phyloP scores from a whole-genome alignment of 2,888 invertebrate genomes.

The Congeria kusceri region DNA sequence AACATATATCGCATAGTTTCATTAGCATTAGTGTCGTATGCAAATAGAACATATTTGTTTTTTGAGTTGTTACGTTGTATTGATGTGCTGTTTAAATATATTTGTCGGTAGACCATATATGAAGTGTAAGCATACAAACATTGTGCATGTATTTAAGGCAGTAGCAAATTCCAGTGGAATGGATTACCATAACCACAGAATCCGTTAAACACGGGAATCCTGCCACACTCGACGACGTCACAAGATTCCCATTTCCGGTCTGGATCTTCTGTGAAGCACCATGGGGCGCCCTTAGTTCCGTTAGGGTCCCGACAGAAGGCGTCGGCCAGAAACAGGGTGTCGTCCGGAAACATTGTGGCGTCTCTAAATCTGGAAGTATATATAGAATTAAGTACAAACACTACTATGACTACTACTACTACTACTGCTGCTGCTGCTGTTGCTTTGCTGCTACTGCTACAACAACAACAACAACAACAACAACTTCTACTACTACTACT shows the following conservation, averaged over 20 bases:
- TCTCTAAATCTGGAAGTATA: constrained; percentile 27
- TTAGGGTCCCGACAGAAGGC: constrained; percentile 48
- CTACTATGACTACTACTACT: no score
- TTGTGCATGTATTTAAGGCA: background rate
- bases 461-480: background rate
- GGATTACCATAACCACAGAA: constrained; percentile 25
- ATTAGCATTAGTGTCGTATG: no score
- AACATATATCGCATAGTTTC: no score
- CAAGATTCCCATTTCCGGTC: constrained; percentile 51
- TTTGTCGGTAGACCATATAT: no score
- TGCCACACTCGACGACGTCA: constrained; percentile 33
- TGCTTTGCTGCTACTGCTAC: no score
- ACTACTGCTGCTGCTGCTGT: no score
- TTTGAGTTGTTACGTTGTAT: no score
- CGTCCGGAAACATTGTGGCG: constrained; percentile 41
- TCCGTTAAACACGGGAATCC: constrained; percentile 12
- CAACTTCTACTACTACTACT: background rate
- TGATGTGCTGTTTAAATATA: no score
- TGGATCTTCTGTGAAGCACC: constrained; percentile 53
- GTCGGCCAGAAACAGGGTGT: constrained; percentile 27
- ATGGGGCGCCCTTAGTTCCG: constrained; percentile 33
- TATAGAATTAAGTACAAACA: no score
- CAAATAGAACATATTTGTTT: no score
- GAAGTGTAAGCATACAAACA: background rate
- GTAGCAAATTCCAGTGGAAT: background rate